Conservation (phyloP, 2,113 vertebrate genomes). For the Pteruthius melanotis region DNA sequence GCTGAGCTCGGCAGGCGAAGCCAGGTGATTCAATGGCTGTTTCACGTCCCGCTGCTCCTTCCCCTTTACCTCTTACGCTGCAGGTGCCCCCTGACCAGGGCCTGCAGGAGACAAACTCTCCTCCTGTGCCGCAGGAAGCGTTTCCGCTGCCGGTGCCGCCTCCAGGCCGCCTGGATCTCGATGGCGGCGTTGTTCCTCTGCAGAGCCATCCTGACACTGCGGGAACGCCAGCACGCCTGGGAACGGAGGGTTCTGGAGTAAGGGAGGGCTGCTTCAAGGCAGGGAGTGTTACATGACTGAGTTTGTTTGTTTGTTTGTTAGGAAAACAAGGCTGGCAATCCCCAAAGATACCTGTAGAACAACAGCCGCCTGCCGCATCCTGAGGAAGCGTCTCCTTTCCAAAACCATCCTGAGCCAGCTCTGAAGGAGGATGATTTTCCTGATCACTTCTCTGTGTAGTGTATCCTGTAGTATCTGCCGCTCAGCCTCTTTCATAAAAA, state of each 20-base stretch:
- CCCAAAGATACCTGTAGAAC: constrained; percentile 82
- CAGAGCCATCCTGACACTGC: constrained; percentile 14
- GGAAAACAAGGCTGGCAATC: neutral
- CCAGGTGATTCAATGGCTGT: neutral
- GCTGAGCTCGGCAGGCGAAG: neutral
- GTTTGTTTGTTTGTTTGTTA: neutral
- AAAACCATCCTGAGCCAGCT: constrained; percentile 86
- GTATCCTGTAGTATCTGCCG: constrained; percentile 89
- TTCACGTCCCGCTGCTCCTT: neutral
- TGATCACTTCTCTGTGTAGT: constrained; percentile 91
- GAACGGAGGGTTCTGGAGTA: neutral
- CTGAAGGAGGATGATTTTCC: constrained; percentile 91
- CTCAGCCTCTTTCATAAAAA: constrained; percentile 93
- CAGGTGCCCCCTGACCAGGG: constrained; percentile 82
- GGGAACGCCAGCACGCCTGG: constrained; percentile 81
- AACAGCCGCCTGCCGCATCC: constrained; percentile 75
- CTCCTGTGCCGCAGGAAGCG: constrained; percentile 60
- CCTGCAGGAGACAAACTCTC: constrained; percentile 80
- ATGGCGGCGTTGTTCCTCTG: constrained; percentile 68
- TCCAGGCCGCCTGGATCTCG: constrained; percentile 84
- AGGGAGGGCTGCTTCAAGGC: neutral
- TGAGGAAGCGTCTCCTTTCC: constrained; percentile 83
- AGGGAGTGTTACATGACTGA: neutral
- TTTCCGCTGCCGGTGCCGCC: constrained; percentile 70
- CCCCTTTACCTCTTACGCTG: constrained; percentile 81